Percentiles rank a stretch among this genome's conserved stretches.
These are phyloP conservation scores for Cyclopterus lumpus DNA, from an alignment of 2,797 vertebrate genomes.

Conservation along the genomic window DNA sequence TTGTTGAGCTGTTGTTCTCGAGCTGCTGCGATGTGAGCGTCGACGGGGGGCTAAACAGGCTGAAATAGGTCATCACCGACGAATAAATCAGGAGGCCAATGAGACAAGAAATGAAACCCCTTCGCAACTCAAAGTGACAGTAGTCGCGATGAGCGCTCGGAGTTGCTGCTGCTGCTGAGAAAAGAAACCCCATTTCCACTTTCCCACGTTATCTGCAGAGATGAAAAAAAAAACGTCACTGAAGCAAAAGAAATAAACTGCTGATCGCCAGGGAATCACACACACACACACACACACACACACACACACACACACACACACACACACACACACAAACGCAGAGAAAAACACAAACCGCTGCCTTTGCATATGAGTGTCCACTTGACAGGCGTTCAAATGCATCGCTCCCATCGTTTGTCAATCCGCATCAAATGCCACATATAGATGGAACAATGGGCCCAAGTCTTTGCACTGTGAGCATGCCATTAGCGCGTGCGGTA, in stretches of 20 bases:
- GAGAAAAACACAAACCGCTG: constrained; percentile 42
- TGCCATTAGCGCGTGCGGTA: constrained; percentile 52
- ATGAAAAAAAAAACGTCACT: constrained; percentile 52
- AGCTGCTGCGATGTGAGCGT: constrained; percentile 25
- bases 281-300: constrained; percentile 34
- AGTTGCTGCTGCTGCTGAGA: constrained; percentile 27
- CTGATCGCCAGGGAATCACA: constrained; percentile 52
- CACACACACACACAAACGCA: constrained; percentile 31
- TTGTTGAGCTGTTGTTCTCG: no score
- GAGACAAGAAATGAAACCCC: constrained; percentile 15
- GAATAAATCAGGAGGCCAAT: constrained; percentile 22
- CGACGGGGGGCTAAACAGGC: constrained; percentile 21
- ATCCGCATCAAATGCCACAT: constrained; percentile 10
- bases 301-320: constrained; percentile 20
- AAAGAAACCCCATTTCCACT: constrained; percentile 52
- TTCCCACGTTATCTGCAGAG: constrained; percentile 56
- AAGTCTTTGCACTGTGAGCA: constrained; percentile 21
- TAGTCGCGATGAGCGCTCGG: constrained; percentile 36
- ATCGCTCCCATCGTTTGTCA: constrained; percentile 37
- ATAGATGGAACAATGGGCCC: background rate
- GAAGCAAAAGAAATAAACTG: constrained; percentile 67
- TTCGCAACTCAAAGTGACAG: constrained; percentile 46
- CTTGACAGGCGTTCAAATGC: constrained; percentile 40
- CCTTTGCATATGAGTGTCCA: constrained; percentile 51
- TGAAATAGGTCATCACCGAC: constrained; percentile 50